Evolutionary conservation across 2,113 vertebrate species (phyloP), one percentile per base, ranked within the genome.

Genomic region (Castor canadensis): DNA sequence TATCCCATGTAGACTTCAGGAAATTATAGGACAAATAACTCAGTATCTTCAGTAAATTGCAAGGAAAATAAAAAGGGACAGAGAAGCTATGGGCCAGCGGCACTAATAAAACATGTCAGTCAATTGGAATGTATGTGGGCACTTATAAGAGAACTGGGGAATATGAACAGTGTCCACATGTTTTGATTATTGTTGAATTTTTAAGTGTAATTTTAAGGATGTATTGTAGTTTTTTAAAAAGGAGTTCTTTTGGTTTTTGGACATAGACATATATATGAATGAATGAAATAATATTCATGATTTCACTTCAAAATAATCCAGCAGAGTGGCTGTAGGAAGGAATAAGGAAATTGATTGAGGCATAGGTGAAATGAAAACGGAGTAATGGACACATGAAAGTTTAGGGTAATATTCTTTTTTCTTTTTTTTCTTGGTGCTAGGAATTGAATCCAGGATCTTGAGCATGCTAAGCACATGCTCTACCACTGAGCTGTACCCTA

Each of bases 261-360:
- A 82, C 60, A 40, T 54, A 76, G 32, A 90, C 83, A 73, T n/a
- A 92, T 92, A 66, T 82, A 38, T 52, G 52, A 80, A n/a, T 43
- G 76, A 20, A 26, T 93, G 56, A 93, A 93, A 87, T 93, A 26
- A n/a, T 43, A 5, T 64, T 38, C 79, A 86, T n/a, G 19, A 77
- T 88, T 96, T 91, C n/a, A 60, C 45, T 75, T 87, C 19, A 71
- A 54, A 88, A 52, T 91, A 67, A 75, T 32, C 30, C 43, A 75
- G 24, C 35, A 12, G 38, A 26, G 47, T 87, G 12, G 40, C 4
- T 1, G 28, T 38, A 26, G 49, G 38, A 12, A 26, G 49, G 30
- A 28, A 43, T 56, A 67, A 58, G 22, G 38, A 92, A 77, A 7
- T 38, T 75, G 82, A 79, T 56, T 28, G 43, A 69, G 54, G 15